Evolutionary conservation across 2,888 invertebrate genomes (phyloP).

Genomic region (Bruchidius siliquastri): DNA sequence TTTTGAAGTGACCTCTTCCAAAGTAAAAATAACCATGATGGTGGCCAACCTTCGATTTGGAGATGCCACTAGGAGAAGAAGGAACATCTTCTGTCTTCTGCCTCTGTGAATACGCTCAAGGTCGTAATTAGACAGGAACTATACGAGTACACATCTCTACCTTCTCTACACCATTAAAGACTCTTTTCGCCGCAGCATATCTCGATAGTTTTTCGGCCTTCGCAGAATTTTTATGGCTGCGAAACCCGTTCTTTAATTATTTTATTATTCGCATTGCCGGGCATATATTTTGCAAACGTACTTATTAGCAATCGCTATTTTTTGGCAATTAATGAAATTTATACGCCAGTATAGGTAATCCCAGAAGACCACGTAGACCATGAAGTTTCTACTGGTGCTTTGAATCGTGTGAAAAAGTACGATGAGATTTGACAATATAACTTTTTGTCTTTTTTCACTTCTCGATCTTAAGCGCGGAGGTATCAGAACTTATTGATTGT

Average conservation of each 20-base stretch:
- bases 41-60: too few species aligned
- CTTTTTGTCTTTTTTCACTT: too few species aligned
- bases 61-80: too few species aligned
- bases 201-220: not conserved
- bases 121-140: too few species aligned
- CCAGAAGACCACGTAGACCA: not conserved
- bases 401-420: not conserved
- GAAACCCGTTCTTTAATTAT: constrained; percentile 2
- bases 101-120: too few species aligned
- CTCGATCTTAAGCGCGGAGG: too few species aligned
- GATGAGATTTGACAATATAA: too few species aligned
- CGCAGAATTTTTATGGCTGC: not conserved
- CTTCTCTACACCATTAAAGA: not conserved
- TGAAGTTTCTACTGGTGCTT: not conserved
- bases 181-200: not conserved
- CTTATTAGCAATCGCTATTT: constrained; percentile 1
- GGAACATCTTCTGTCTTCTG: too few species aligned
- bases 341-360: not conserved
- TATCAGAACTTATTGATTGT: too few species aligned
- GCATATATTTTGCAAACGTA: not conserved
- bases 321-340: constrained; percentile 1
- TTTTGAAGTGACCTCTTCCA: too few species aligned
- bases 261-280: not conserved
- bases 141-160: not conserved
- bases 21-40: too few species aligned